phyloP scores from a whole-genome alignment of 2,113 vertebrate species.

The Tympanuchus pallidicinctus region DNA sequence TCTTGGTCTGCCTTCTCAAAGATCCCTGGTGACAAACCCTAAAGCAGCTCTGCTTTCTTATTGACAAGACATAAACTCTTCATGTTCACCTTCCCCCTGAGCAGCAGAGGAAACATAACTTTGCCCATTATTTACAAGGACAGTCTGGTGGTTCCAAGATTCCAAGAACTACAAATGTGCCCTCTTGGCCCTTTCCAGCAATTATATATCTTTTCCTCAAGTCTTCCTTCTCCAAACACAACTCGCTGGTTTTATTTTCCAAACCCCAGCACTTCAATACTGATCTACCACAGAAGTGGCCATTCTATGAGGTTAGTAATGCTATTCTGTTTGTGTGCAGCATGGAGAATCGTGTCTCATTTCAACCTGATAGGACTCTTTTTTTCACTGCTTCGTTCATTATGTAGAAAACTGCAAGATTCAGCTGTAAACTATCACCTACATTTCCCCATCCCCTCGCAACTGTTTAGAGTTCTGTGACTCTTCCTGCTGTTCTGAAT shows the following conservation, averaged over 20 bases:
- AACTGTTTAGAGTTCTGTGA: background rate
- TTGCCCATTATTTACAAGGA: background rate
- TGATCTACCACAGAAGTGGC: background rate
- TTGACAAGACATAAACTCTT: background rate
- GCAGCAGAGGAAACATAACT: background rate
- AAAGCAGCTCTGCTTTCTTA: background rate
- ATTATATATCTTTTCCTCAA: background rate
- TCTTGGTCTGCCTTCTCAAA: background rate
- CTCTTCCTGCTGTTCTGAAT: background rate
- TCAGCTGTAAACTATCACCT: background rate
- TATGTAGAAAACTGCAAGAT: background rate
- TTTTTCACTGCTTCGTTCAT: background rate
- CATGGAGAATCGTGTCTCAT: background rate
- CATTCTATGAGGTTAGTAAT: background rate
- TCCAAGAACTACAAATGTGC: background rate
- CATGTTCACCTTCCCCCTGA: background rate
- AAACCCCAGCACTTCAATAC: background rate
- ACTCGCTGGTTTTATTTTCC: conserved; percentile 39
- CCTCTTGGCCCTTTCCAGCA: background rate
- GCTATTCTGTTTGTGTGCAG: background rate
- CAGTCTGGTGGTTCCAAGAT: background rate
- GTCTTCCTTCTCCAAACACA: background rate
- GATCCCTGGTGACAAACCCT: background rate
- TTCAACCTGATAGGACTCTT: background rate
- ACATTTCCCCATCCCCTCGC: background rate